These are phyloP conservation scores for Volucella inflata DNA, from an alignment of 2,888 invertebrate species.

Conservation along the genomic window DNA sequence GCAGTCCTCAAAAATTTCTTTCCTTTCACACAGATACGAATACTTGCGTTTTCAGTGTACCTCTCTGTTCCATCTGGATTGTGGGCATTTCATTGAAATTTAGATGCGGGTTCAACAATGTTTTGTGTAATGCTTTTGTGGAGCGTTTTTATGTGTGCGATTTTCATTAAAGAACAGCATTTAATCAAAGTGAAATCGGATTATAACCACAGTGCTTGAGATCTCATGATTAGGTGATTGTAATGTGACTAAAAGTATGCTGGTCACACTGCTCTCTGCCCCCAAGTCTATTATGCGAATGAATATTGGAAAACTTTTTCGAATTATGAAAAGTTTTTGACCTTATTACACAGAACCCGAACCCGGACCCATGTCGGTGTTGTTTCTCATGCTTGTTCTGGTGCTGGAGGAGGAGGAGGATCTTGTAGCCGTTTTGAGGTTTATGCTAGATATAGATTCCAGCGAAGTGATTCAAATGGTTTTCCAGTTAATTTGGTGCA, in stretches of 20 bases:
- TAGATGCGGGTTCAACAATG: slow-evolving; percentile 37
- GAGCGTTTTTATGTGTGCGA: slow-evolving; percentile 13
- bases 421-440: too few species aligned
- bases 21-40: slow-evolving; percentile 2
- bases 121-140: slow-evolving; percentile 3
- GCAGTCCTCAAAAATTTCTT: not conserved
- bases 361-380: not conserved
- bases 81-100: slow-evolving; percentile 20
- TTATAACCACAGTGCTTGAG: slow-evolving; percentile 26
- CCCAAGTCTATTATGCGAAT: not conserved
- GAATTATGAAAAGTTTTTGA: slow-evolving; percentile 47
- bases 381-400: too few species aligned
- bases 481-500: slow-evolving; percentile 49
- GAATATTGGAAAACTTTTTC: slow-evolving; percentile 41
- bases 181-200: slow-evolving; percentile 67
- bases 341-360: slow-evolving; percentile 8
- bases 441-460: not conserved
- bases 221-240: slow-evolving; percentile 20
- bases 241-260: too few species aligned
- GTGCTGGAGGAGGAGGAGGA: too few species aligned
- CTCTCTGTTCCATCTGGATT: not conserved
- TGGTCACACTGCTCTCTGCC: not conserved
- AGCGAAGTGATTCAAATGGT: slow-evolving; percentile 20
- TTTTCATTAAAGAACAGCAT: slow-evolving; percentile 44
- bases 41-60: not conserved